Base-by-base conservation (phyloP, 2,797 vertebrate species). In the Leucoraja ocellata region DNA sequence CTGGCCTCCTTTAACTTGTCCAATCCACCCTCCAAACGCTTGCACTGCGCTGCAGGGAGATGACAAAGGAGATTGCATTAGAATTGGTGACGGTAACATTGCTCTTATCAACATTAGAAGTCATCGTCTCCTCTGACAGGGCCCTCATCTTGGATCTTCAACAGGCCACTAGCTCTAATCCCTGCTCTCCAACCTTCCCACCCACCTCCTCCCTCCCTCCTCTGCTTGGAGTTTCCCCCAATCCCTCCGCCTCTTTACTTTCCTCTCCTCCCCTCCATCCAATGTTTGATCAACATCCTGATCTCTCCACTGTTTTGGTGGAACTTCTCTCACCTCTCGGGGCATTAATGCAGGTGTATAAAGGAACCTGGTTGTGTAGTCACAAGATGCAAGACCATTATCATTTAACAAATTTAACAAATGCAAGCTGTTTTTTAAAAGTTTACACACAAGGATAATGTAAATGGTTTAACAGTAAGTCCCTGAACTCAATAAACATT, bases 1-100 rank as follows among this genome's bases (percentile, higher is more conserved):
- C 97, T 97, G 71, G 98, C 99, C 95, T 99, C 98, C 95, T 98
- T 97, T 94, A 99, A 96, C 94, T 99, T 99, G 94, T 97, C 97
- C 93, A 99, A 96, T 81, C 99, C 99, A 0, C 97, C 97, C 79
- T 99, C 98, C 94, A 99, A 95, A 25, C 97, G 97, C 94, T 97
- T 97, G 95, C 98, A 99, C 94, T 99, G 98, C 74, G 96, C 99
- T 99, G 94, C 13, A 93, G 63, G 16, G 93, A 0, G 36, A 25
- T 11, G 54, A 14, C 6, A 54, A 91, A 25, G 68, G 8, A 73
- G 36, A 39, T 9, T 39, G 32, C 1, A 54, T 10, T 73, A 46
- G 21, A 91, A 46, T 74, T 54, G 36, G 36, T 91, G 1, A 13
- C 11, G 21, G 54, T 16, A 73, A 76, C 25, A 21, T 14, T 74